Evolutionary conservation across 2,797 vertebrate species (phyloP), one percentile per base, ranked within the genome.

Genomic region (Chloroceryle inda): DNA sequence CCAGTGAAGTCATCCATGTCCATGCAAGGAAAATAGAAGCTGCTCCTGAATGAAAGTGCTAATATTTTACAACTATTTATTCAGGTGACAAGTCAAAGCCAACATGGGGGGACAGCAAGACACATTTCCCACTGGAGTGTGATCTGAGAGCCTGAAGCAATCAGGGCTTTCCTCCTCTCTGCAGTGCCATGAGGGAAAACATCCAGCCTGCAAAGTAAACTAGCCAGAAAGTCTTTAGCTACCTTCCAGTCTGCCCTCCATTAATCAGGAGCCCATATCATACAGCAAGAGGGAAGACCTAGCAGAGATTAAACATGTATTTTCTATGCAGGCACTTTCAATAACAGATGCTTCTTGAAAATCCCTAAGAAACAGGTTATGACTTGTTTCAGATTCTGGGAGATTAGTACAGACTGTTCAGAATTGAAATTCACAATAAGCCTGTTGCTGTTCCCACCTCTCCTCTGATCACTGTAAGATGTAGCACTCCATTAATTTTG

Each of bases 131-230:
- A 13, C 0, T 12, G 35, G 27, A 49, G 11, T 35, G 40, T 42
- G 66, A 85, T 7, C 59, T 50, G 56, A 79, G n/a, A 63, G 33
- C 15, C 58, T 78, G 58, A 13, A 75, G 33, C 31, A 62, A 8
- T 22, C 31, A 22, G 27, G 33, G 13, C 21, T 45, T 81, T 78
- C 49, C 49, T 78, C 14, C 29, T 3, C 23, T 67, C 50, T 1
- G 0, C 26, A 35, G 4, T 9, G 18, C 5, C 35, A 79, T 0
- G 0, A n/a, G 21, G 37, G 40, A 73, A 78, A 53, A 11, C 22
- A 66, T 21, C 75, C 55, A 63, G 6, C 17, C 68, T 63, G 31
- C 8, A 84, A 83, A 86, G 2, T 29, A 21, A 80, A 56, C 18
- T 31, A 42, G 7, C 17, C 58, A 50, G 24, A 66, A 92, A 50